Conservation (phyloP, 2,797 vertebrate genomes). For the Oreochromis mossambicus region DNA sequence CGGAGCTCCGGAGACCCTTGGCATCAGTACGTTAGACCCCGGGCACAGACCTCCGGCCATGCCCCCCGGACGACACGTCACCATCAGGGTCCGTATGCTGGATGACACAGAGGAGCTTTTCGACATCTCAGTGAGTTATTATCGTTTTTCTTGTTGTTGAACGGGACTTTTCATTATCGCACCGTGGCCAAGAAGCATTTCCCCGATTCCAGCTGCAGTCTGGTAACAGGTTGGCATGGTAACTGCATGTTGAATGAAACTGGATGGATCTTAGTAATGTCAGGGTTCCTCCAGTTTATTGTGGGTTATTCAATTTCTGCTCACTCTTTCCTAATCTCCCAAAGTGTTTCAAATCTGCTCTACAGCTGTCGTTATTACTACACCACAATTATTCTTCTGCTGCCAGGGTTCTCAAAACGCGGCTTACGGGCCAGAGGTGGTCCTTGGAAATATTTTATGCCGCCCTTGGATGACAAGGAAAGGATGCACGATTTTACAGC, state of each 20-base stretch:
- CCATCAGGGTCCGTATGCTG: slow-evolving; percentile 93
- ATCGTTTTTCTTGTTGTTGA: background rate
- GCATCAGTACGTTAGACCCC: slow-evolving; percentile 95
- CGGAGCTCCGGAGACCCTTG: slow-evolving; percentile 89
- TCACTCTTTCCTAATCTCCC: background rate
- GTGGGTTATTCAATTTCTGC: background rate
- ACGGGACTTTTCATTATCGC: slow-evolving; percentile 18
- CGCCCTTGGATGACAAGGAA: background rate
- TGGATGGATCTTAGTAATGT: slow-evolving; percentile 21
- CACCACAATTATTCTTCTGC: background rate
- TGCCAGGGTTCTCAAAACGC: background rate
- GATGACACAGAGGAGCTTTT: slow-evolving; percentile 95
- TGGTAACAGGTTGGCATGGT: slow-evolving; percentile 71
- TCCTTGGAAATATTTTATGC: background rate
- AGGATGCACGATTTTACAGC: background rate
- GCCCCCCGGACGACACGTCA: slow-evolving; percentile 86
- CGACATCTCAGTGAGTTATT: slow-evolving; percentile 89
- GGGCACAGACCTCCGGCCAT: slow-evolving; percentile 85
- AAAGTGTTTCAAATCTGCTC: background rate
- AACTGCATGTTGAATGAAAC: slow-evolving; percentile 61
- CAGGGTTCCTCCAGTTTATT: slow-evolving; percentile 5
- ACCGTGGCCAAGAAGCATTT: slow-evolving; percentile 19
- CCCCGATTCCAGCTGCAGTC: slow-evolving; percentile 33
- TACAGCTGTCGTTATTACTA: background rate
- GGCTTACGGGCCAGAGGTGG: background rate